Evolutionary conservation across 2,113 vertebrate species (phyloP).

Genomic region (Tauraco erythrolophus): DNA sequence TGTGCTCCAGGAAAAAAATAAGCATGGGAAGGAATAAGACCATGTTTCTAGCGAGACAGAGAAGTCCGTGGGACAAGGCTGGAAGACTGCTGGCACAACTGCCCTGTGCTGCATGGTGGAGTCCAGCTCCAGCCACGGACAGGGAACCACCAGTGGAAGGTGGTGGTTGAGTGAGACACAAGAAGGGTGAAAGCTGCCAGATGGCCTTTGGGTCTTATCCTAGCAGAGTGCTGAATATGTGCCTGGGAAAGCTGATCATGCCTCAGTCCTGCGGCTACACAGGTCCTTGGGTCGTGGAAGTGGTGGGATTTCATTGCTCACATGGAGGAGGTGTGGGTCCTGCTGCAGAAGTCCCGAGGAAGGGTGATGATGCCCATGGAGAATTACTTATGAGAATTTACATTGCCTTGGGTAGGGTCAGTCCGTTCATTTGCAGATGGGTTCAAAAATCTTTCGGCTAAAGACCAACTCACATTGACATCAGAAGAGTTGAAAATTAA

Average conservation of each 20-base stretch:
- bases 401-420: neutral
- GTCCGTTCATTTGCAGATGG: neutral
- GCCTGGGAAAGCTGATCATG: neutral
- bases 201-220: neutral
- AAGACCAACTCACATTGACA: neutral
- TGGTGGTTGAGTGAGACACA: neutral
- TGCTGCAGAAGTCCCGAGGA: neutral
- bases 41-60: neutral
- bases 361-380: rapidly evolving
- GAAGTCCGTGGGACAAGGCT: neutral
- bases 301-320: neutral
- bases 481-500: neutral
- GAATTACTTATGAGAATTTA: neutral
- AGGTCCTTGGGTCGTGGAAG: rapidly evolving
- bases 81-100: neutral
- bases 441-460: neutral
- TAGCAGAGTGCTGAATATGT: neutral
- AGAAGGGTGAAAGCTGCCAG: neutral
- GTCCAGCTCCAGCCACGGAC: neutral
- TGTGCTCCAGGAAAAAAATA: neutral
- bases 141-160: neutral
- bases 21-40: neutral
- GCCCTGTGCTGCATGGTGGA: rapidly evolving
- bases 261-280: neutral
- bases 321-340: neutral